Evolutionary conservation across 2,113 vertebrate species (phyloP), one percentile per base, ranked within the genome.

Genomic region (Oceanodroma tethys): DNA sequence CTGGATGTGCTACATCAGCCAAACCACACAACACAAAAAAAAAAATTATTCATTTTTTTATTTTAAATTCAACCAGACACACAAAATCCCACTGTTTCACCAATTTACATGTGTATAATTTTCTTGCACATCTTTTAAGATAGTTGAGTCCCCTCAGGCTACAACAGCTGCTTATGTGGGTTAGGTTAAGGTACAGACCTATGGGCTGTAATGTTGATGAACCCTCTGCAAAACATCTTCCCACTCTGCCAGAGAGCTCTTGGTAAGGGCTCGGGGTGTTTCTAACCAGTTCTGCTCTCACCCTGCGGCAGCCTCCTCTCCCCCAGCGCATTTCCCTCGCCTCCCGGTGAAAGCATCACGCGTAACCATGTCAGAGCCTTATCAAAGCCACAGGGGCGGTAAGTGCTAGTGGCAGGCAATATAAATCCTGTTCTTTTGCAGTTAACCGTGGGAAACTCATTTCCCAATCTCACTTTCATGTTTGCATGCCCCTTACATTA

Each of bases 331-430:
- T 86, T 56, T 81, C 21, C 36, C 12, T 88, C 3, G 0, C 12
- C 53, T 70, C 25, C 16, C 2, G 1, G 25, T 30, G n/a, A 84
- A 3, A 58, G 5, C 0, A 0, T 62, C 19, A 16, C 1, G 0
- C 0, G 0, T 16, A 74, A 42, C n/a, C 12, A 17, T 5, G 3
- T 16, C 65, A 81, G 58, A 81, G 25, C 16, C 16, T 58, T n/a
- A 25, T 16, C 26, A 72, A 74, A 90, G 27, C 5, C 58, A n/a
- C 36, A 36, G 74, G 32, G 19, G 7, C 6, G 3, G 13, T 11
- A n/a, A 81, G 20, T 26, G 7, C 27, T 15, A 25, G 36, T 25
- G 21, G 19, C 11, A 52, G 52, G 18, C 25, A 74, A 13, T 32
- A 47, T 15, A 58, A 75, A 93, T n/a, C 32, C n/a, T 60, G 9